Evolutionary conservation across 2,113 vertebrate species (phyloP).

Genomic region (Phycodurus eques): DNA sequence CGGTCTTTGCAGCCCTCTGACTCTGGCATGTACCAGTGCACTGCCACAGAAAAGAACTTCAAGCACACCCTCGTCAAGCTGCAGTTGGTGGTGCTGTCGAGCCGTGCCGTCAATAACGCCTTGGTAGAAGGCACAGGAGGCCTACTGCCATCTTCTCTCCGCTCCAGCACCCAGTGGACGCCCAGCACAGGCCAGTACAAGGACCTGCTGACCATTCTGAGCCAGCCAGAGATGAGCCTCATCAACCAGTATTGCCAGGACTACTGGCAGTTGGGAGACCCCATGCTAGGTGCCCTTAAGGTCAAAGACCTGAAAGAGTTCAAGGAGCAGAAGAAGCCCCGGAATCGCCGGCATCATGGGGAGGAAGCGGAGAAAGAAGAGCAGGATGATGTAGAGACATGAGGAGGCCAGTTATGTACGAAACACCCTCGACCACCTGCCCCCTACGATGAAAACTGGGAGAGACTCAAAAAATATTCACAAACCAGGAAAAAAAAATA

Average conservation of each 20-base stretch:
- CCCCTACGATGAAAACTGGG: conserved; percentile 45
- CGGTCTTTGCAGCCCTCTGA: conserved; percentile 85
- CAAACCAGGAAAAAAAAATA: conserved; percentile 27
- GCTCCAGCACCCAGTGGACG: conserved; percentile 73
- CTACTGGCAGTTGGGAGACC: conserved; percentile 89
- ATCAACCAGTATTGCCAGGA: conserved; percentile 99
- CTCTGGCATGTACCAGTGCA: conserved; percentile 90
- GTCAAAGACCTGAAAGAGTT: conserved; percentile 83
- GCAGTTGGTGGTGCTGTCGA: conserved; percentile 86
- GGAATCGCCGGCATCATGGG: conserved; percentile 91
- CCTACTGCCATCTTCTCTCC: conserved; percentile 43
- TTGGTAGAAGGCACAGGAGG: conserved; percentile 78
- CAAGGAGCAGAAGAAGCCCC: conserved; percentile 94
- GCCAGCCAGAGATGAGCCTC: conserved; percentile 93
- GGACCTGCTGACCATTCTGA: conserved; percentile 94
- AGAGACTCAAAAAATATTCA: conserved; percentile 65
- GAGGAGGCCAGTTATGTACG: conserved; percentile 63
- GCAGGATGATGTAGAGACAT: conserved; percentile 79
- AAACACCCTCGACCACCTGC: conserved; percentile 23
- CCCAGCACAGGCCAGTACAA: conserved; percentile 81
- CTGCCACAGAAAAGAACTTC: conserved; percentile 97
- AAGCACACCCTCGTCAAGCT: conserved; percentile 89
- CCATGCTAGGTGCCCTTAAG: conserved; percentile 76
- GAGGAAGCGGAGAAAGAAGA: conserved; percentile 60
- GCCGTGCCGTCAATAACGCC: conserved; percentile 82